phyloP scores from a whole-genome alignment of 37 sponge, comb jelly and placozoan genomes.

The Haliclona indistincta region DNA sequence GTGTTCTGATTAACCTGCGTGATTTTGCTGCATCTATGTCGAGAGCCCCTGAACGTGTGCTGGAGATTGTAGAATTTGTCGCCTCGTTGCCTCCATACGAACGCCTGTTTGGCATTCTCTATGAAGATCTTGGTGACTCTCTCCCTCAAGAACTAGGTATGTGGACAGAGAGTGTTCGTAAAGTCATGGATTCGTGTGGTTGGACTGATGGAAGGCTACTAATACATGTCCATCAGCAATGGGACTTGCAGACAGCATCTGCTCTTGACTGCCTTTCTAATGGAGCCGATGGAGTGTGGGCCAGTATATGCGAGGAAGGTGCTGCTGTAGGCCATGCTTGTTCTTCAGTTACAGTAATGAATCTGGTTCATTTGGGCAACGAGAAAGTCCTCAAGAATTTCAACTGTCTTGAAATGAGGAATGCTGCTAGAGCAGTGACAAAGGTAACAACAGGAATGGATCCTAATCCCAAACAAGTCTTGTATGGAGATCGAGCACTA shows the following conservation, averaged over 20 bases:
- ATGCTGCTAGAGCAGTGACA: slow-evolving; percentile 72
- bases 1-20: slow-evolving; percentile 74
- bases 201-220: slow-evolving; percentile 72
- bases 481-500: slow-evolving; percentile 77
- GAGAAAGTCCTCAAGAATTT: slow-evolving; percentile 63
- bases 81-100: slow-evolving; percentile 45
- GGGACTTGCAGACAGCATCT: slow-evolving; percentile 72
- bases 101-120: slow-evolving; percentile 56
- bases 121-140: slow-evolving; percentile 78
- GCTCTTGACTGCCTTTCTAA: slow-evolving; percentile 70
- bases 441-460: slow-evolving; percentile 63
- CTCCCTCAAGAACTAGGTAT: slow-evolving; percentile 80
- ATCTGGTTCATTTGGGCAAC: slow-evolving; percentile 83
- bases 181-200: slow-evolving; percentile 67
- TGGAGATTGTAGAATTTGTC: slow-evolving; percentile 58
- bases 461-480: slow-evolving; percentile 71
- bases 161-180: slow-evolving; percentile 73
- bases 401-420: slow-evolving; percentile 71
- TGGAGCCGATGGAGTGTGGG: slow-evolving; percentile 91
- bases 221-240: slow-evolving; percentile 81
- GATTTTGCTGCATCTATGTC: slow-evolving; percentile 76
- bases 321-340: slow-evolving; percentile 88
- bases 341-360: slow-evolving; percentile 78
- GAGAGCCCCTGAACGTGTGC: slow-evolving; percentile 50
- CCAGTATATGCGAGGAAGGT: slow-evolving; percentile 84